A percentile compares a stretch with the other conserved stretches of the same genome.
Evolutionary conservation across 2,113 vertebrate species (phyloP).

Genomic region (Nycticebus coucang): DNA sequence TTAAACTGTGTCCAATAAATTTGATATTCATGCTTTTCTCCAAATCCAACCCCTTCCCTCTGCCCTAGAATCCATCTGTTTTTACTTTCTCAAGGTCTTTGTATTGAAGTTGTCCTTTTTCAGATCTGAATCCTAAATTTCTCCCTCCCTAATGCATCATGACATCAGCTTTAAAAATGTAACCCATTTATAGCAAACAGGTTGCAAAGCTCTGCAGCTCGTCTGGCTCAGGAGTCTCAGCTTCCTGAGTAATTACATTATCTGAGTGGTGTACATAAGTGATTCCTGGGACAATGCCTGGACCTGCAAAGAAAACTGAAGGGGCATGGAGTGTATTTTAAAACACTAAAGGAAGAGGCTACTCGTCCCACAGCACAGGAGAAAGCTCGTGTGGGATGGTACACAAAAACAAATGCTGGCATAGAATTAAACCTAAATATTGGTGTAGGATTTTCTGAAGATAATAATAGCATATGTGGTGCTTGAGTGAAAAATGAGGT

Average conservation of each 20-base stretch:
- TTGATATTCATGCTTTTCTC: neutral
- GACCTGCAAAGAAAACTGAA: slow-evolving; percentile 23
- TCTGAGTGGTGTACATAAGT: neutral
- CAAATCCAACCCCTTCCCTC: fast-evolving
- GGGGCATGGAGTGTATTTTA: neutral
- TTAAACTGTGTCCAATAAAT: neutral
- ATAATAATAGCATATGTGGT: neutral
- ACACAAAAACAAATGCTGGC: neutral
- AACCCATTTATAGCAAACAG: neutral
- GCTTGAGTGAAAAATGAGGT: neutral
- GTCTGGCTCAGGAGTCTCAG: neutral
- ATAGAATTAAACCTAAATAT: neutral
- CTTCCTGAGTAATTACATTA: neutral
- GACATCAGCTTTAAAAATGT: neutral
- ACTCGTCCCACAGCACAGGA: neutral
- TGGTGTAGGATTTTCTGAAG: neutral
- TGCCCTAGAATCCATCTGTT: neutral
- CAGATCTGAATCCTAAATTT: neutral
- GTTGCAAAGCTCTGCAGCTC: neutral
- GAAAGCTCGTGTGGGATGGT: neutral
- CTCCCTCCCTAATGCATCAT: neutral
- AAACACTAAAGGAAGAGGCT: neutral
- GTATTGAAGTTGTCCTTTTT: neutral
- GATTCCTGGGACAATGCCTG: neutral
- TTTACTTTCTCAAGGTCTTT: neutral